Conservation (phyloP, 37 sponge, comb jelly and placozoan species). For the Haliclona indistincta region DNA sequence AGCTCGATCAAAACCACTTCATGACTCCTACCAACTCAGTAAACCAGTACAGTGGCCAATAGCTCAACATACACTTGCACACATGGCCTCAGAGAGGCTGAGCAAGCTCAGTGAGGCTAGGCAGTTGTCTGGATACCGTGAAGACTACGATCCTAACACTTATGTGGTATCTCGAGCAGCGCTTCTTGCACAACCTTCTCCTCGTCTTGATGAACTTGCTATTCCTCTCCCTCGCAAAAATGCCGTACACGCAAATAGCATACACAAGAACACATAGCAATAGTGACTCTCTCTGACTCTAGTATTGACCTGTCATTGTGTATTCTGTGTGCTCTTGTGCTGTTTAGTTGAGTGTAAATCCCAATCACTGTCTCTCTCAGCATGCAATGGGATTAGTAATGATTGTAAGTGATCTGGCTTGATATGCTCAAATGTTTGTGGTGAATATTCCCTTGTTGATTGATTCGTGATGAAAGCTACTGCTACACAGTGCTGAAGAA, state of each 20-base stretch:
- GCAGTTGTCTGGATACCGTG: conserved; percentile 28
- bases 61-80: conserved; percentile 14
- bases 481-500: too few species aligned
- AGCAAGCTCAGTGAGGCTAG: conserved; percentile 67
- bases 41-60: conserved; percentile 58
- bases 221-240: conserved; percentile 76
- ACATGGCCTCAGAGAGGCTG: conserved; percentile 56
- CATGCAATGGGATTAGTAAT: too few species aligned
- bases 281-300: too few species aligned
- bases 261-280: too few species aligned
- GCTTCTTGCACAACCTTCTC: conserved; percentile 63
- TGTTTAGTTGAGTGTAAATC: too few species aligned
- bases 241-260: conserved; percentile 29
- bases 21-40: conserved; percentile 32
- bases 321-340: too few species aligned
- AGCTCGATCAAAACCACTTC: conserved; percentile 46
- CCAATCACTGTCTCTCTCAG: too few species aligned
- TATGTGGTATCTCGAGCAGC: conserved; percentile 75
- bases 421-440: too few species aligned
- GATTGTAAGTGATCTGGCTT: too few species aligned
- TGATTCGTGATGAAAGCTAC: too few species aligned
- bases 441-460: too few species aligned
- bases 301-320: too few species aligned
- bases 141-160: conserved; percentile 77
- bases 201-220: conserved; percentile 61